Evolutionary conservation across 2,113 vertebrate genomes (phyloP), one percentile per base, ranked within the genome.

Genomic region (Chloropsis cyanopogon): DNA sequence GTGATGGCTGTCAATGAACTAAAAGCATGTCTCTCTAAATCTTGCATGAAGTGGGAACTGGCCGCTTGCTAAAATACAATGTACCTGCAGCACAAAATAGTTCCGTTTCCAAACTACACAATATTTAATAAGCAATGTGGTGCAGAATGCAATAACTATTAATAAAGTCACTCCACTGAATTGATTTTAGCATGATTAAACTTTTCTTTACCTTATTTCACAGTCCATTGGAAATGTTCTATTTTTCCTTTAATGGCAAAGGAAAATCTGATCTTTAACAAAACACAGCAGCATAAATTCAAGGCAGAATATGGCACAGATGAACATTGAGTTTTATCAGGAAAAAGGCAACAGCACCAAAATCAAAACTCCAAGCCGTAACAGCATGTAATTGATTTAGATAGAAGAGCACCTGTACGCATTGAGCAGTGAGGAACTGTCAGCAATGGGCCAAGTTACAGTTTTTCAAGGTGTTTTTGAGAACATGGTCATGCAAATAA

Each of bases 151-250:
- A 95, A 94, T 90, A 97, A 89, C 92, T 96, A 94, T 97, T 96
- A 97, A 97, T 96, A 96, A 95, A 97, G 75, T 80, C 41, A 82
- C 86, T 94, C 92, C 57, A 59, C 61, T 60, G 57, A 94, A 95
- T 97, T 97, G 96, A 97, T 97, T 98, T 91, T 95, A 97, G 91
- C 59, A 77, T 7, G 24, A 98, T 97, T 97, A 97, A 97, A 97
- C 89, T 96, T 97, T 97, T 95, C 94, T 97, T 97, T 97, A 95
- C 95, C 92, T 97, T 97, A 98, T 98, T 98, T 98, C 97, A 98
- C 96, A 98, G 88, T 92, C 94, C 95, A 97, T 97, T 98, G 97
- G 88, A 94, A 97, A 84, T 64, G 91, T 89, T 95, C 85, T 96
- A 66, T 95, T 93, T 92, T 83, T 86, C 46, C 47, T 96, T 93